Base-by-base conservation (phyloP, 2,888 invertebrate species). In the Acanthacorydalis orientalis region DNA sequence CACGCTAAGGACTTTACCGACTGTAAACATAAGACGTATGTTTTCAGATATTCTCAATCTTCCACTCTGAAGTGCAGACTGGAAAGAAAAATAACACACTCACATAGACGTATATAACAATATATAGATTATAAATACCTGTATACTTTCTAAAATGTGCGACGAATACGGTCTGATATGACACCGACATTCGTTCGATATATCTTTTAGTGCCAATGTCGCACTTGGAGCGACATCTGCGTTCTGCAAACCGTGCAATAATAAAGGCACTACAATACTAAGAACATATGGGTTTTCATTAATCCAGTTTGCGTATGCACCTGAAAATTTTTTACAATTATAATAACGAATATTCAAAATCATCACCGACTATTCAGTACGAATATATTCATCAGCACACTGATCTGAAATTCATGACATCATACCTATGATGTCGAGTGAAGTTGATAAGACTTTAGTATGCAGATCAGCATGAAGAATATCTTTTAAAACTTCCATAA, bases 231-330 rank as follows among this genome's bases (percentile, higher is more conserved):
- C 78, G 51, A 85, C 81, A 31, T 78, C 72, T 0, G 75, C 67
- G 53, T 78, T 74, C 32, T 67, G 73, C 10, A 88, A 64, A 1
- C 83, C 83, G 34, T 79, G 67, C 12, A 75, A 68, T 3, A 86
- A 65, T 16, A 87, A 64, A n/a, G 81, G 79, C 47, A 87, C 69
- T 7, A 82, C 76, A 49, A 73, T 72, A 31, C 72, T 72, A 52
- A 88, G 67, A 62, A 77, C 76, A 14, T 74, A 72, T 0, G 81
- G 79, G 65, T 85, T 80, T 44, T 72, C 74, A 51, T 76, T 75
- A 48, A 92, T 73, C 92, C 92, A 93, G 55, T 83, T 79, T 15
- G 90, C 84, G 68, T 88, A 92, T 0, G 84, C 77, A 43, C 88
- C 83, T 74, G 64, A 40, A 50, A 53, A 10, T 14, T 31, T 34